Evolutionary conservation across 2,113 vertebrate genomes (phyloP).

Genomic region (Mustelus asterias): DNA sequence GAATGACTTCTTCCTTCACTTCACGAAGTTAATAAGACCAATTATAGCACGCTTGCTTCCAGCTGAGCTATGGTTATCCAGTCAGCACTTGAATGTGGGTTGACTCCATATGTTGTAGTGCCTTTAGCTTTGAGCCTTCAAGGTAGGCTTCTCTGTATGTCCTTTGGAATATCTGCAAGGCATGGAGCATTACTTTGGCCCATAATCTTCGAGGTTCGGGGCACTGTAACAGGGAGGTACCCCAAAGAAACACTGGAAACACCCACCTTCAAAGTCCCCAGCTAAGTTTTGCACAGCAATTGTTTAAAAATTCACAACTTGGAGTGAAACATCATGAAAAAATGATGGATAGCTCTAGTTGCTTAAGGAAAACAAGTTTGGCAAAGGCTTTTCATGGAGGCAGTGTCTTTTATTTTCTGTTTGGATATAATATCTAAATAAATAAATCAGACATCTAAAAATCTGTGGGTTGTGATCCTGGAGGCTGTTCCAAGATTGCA

Average conservation of each 20-base stretch:
- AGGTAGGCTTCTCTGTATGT: not conserved
- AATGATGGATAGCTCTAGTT: not conserved
- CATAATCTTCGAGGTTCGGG: too few species aligned
- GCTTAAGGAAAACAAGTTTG: not conserved
- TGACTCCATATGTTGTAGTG: too few species aligned
- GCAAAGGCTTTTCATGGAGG: not conserved
- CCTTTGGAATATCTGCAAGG: not conserved
- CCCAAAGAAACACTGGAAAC: too few species aligned
- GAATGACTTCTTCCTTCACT: not conserved
- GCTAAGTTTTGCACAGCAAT: too few species aligned
- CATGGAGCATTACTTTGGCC: not conserved
- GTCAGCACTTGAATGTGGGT: not conserved
- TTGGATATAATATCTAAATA: not conserved
- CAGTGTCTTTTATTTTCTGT: not conserved
- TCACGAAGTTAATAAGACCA: not conserved
- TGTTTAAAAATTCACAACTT: not conserved
- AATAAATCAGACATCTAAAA: not conserved
- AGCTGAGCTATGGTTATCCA: not conserved
- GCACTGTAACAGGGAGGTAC: too few species aligned
- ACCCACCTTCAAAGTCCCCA: too few species aligned
- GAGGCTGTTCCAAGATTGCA: not conserved
- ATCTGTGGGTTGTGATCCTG: not conserved
- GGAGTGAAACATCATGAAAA: not conserved
- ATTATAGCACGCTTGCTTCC: not conserved
- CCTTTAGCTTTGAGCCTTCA: not conserved